Percentiles rank a stretch among this genome's conserved stretches.
Conservation (phyloP, 2,888 invertebrate species). For the Eupithecia dodoneata region DNA sequence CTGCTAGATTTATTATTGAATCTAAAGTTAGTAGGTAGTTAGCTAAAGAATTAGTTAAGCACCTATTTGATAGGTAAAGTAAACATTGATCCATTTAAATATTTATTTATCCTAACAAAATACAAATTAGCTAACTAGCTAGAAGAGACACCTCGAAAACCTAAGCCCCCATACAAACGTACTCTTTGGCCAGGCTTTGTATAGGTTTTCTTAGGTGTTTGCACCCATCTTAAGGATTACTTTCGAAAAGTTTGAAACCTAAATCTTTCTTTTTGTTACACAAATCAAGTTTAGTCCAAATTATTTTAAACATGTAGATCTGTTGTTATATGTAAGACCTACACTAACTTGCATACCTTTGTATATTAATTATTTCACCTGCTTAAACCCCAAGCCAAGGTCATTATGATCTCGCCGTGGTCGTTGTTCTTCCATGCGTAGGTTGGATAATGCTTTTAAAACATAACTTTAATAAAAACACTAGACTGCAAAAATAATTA, state of each 20-base stretch:
- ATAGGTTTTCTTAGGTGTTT: no score
- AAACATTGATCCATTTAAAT: neutral
- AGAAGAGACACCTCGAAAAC: no score
- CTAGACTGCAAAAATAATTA: constrained; percentile 48
- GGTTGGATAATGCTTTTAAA: constrained; percentile 53
- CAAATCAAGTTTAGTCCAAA: neutral
- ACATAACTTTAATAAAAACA: constrained; percentile 42
- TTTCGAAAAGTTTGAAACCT: neutral
- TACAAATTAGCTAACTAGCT: neutral
- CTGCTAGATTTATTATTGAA: neutral
- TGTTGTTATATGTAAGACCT: neutral
- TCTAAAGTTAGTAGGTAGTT: neutral
- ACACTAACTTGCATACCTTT: constrained; percentile 2
- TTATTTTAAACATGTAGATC: neutral
- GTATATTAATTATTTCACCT: constrained; percentile 39
- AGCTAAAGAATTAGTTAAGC: neutral
- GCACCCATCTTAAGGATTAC: neutral
- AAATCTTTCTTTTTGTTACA: no score
- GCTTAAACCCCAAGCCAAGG: constrained; percentile 53
- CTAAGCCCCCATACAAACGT: no score
- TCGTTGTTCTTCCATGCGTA: constrained; percentile 56
- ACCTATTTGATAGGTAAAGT: neutral
- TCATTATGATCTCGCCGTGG: constrained; percentile 50
- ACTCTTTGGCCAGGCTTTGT: no score
- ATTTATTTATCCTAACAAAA: neutral